These are phyloP conservation scores for Protophormia terraenovae DNA, from an alignment of 2,888 invertebrate species.

Conservation along the genomic window DNA sequence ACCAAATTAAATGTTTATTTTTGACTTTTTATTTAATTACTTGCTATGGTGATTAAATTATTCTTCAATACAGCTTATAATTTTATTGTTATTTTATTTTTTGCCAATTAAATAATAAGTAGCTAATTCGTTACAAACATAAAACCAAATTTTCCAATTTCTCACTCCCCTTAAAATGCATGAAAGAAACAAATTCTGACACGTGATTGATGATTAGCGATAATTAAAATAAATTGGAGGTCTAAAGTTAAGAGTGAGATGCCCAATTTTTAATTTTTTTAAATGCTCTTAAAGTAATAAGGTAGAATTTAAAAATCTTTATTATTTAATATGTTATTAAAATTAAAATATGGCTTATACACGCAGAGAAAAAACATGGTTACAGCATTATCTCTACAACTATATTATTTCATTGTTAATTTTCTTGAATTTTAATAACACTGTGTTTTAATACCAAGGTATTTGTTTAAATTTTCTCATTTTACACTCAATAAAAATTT, in stretches of 20 bases:
- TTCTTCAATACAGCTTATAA: background rate
- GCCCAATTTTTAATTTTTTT: too few relatives aligned
- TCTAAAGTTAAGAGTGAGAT: background rate
- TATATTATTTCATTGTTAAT: too few relatives aligned
- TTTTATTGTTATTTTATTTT: background rate
- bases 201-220: slow-evolving; percentile 12
- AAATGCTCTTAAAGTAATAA: too few relatives aligned
- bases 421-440: too few relatives aligned
- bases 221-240: background rate
- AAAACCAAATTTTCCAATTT: slow-evolving; percentile 5
- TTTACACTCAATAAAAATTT: too few relatives aligned
- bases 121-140: slow-evolving; percentile 13
- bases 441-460: too few relatives aligned
- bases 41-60: background rate
- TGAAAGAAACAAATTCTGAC: slow-evolving; percentile 34
- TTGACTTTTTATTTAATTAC: background rate
- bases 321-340: too few relatives aligned
- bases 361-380: too few relatives aligned
- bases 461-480: too few relatives aligned
- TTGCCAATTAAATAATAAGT: background rate
- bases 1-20: background rate
- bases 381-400: too few relatives aligned
- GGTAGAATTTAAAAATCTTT: too few relatives aligned
- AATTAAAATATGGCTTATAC: too few relatives aligned
- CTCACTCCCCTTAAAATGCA: slow-evolving; percentile 13